These are phyloP conservation scores for Bubo bubo DNA, from an alignment of 2,113 vertebrate genomes.

Conservation along the genomic window DNA sequence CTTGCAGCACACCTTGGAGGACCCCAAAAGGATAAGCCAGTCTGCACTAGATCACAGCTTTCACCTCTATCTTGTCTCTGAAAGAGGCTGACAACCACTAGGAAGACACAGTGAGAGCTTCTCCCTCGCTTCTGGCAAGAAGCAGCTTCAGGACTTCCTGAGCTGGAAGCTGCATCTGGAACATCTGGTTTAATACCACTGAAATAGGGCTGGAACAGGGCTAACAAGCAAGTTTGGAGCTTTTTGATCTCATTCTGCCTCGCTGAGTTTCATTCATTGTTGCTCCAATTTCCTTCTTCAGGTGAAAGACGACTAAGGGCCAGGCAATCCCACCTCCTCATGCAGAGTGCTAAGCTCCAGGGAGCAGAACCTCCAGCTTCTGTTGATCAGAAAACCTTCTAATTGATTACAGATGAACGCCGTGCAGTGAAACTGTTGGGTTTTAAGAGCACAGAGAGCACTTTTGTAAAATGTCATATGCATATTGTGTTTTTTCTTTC, in stretches of 20 bases:
- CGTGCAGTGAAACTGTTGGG: background rate
- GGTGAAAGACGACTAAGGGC: conserved; percentile 42
- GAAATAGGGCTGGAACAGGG: background rate
- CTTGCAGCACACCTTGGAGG: background rate
- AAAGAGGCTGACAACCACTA: background rate
- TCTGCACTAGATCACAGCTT: background rate
- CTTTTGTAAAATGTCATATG: conserved; percentile 64
- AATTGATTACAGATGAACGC: conserved; percentile 60
- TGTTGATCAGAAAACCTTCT: conserved; percentile 60
- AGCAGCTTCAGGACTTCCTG: conserved; percentile 9
- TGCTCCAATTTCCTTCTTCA: conserved; percentile 28
- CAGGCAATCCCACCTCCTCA: conserved; percentile 36
- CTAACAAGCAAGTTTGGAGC: background rate
- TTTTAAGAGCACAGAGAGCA: conserved; percentile 68
- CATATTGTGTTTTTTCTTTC: conserved; percentile 51
- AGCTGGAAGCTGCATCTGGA: conserved; percentile 21
- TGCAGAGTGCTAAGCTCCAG: conserved; percentile 50
- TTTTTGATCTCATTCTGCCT: conserved; percentile 43
- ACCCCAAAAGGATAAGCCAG: background rate
- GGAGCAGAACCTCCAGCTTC: conserved; percentile 57
- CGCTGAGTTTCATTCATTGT: conserved; percentile 9
- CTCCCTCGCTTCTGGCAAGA: background rate
- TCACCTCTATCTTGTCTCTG: background rate
- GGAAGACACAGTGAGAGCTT: background rate
- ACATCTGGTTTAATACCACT: conserved; percentile 31